Percentiles rank a stretch among this genome's conserved stretches.
Conservation (phyloP, 2,797 vertebrate genomes). For the Tarsius wallacei region DNA sequence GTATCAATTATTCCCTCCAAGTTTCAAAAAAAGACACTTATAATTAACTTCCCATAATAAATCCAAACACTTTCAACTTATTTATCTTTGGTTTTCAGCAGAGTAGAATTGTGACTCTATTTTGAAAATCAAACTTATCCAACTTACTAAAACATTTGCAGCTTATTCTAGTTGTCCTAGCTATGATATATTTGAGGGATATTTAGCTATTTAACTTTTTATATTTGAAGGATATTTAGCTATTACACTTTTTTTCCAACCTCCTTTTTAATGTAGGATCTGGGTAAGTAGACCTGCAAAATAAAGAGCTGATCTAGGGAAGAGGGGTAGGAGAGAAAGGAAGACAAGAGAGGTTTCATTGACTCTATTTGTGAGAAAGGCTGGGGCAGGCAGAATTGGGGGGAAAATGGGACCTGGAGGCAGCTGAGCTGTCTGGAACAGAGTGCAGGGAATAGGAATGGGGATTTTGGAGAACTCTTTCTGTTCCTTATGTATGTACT, state of each 20-base stretch:
- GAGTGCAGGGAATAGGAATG: not conserved
- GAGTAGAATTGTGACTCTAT: not conserved
- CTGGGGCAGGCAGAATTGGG: not conserved
- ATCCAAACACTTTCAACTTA: not conserved
- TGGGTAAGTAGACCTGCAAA: conserved; percentile 8
- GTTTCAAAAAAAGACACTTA: not conserved
- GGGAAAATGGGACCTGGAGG: not conserved
- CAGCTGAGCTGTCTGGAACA: not conserved
- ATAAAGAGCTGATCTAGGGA: conserved; percentile 27
- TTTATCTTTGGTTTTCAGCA: not conserved
- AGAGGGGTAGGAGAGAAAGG: not conserved
- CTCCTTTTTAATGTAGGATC: not conserved
- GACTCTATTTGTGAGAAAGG: not conserved
- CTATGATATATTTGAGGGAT: not conserved
- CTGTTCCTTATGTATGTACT: conserved; percentile 5
- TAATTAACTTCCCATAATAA: not conserved
- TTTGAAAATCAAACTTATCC: not conserved
- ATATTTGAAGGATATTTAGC: too few relatives aligned
- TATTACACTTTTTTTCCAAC: too few relatives aligned
- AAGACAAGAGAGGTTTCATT: not conserved
- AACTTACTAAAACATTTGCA: not conserved
- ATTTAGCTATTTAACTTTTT: not conserved
- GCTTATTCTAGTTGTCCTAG: not conserved
- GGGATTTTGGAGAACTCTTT: conserved; percentile 12
- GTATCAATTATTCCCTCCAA: not conserved